Evolutionary conservation across 2,113 vertebrate genomes (phyloP).

Genomic region (Amphilophus citrinellus): DNA sequence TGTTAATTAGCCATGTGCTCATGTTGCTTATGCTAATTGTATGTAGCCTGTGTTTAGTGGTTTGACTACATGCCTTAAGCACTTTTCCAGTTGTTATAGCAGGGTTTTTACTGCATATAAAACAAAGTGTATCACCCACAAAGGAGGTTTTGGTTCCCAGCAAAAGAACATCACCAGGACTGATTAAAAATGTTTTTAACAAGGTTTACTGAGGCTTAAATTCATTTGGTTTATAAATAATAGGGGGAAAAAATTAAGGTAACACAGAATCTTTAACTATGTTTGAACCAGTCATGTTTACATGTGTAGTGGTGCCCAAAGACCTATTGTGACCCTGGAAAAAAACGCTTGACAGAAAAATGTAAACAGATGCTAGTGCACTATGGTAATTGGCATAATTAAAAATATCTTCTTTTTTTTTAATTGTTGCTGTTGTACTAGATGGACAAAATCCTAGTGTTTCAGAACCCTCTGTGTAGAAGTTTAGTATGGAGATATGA

Average conservation of each 20-base stretch:
- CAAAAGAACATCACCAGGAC: background rate
- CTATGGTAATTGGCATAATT: background rate
- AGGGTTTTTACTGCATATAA: background rate
- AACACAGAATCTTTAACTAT: background rate
- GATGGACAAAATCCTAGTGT: background rate
- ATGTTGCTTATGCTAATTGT: background rate
- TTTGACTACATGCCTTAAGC: background rate
- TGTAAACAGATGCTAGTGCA: background rate
- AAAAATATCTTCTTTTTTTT: background rate
- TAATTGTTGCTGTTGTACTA: background rate
- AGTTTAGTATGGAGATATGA: background rate
- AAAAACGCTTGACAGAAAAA: background rate
- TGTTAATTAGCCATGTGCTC: constrained; percentile 6
- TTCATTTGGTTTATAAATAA: background rate
- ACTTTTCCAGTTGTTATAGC: background rate
- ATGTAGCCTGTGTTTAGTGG: background rate
- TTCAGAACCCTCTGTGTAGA: background rate
- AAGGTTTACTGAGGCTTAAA: background rate
- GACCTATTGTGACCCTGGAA: background rate
- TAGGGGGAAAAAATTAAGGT: background rate
- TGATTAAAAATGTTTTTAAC: background rate
- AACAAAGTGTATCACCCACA: background rate
- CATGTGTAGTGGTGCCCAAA: background rate
- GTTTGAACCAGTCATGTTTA: background rate
- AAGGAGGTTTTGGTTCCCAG: background rate